Evolutionary conservation across 2,113 vertebrate genomes (phyloP).

Genomic region (Epinephelus lanceolatus): DNA sequence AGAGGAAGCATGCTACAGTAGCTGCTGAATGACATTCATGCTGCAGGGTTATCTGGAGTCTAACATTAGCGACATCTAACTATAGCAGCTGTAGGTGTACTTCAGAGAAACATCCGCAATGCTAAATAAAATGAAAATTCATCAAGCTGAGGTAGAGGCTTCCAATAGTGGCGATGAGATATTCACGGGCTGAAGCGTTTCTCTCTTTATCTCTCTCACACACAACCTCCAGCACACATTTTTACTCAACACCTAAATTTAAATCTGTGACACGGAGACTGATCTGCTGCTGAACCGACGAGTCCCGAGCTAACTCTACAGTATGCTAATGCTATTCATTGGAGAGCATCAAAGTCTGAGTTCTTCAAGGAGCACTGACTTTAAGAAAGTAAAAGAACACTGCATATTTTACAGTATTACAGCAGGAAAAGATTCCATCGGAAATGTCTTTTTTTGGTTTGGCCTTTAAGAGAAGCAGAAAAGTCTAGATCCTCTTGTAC

Average conservation of each 20-base stretch:
- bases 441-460: not conserved
- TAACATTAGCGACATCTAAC: conserved; percentile 38
- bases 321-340: conserved; percentile 68
- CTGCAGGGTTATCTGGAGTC: conserved; percentile 37
- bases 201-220: conserved; percentile 52
- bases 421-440: conserved; percentile 14
- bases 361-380: conserved; percentile 59
- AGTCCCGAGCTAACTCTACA: conserved; percentile 52
- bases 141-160: conserved; percentile 42
- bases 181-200: conserved; percentile 36
- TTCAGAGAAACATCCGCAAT: conserved; percentile 19
- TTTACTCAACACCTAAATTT: conserved; percentile 65
- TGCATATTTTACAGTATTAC: conserved; percentile 43
- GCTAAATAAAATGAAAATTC: conserved; percentile 30
- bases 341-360: conserved; percentile 66
- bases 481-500: not conserved
- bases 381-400: conserved; percentile 33
- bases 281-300: conserved; percentile 60
- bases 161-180: conserved; percentile 39
- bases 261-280: conserved; percentile 68
- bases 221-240: conserved; percentile 57
- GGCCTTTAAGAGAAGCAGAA: conserved; percentile 13
- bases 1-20: conserved; percentile 24
- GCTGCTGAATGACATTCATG: conserved; percentile 15
- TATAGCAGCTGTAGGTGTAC: conserved; percentile 24